phyloP scores from a whole-genome alignment of 2,113 vertebrate genomes.

The Raphicerus campestris region DNA sequence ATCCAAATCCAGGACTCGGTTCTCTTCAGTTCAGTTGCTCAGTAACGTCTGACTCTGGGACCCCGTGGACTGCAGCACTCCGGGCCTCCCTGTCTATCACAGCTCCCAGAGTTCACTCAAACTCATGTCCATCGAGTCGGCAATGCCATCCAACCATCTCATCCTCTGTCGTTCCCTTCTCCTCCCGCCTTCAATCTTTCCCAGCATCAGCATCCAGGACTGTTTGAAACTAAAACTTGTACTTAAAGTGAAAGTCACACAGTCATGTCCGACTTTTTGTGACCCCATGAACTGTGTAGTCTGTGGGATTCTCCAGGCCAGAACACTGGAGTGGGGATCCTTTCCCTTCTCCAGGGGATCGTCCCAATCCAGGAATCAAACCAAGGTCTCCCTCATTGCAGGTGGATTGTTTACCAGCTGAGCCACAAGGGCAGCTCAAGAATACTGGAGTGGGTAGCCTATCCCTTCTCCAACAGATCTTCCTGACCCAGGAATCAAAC shows the following conservation, averaged over 20 bases:
- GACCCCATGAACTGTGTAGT: background rate
- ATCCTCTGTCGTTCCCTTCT: background rate
- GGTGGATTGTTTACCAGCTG: background rate
- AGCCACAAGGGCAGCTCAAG: background rate
- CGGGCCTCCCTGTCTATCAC: background rate
- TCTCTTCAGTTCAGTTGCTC: background rate
- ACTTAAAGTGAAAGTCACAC: background rate
- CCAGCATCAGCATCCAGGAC: background rate
- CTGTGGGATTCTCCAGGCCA: background rate
- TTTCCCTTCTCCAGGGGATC: background rate
- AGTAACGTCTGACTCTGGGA: fast-evolving
- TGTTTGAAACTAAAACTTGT: background rate
- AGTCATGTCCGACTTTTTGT: fast-evolving
- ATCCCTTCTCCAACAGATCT: background rate
- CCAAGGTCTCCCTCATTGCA: background rate
- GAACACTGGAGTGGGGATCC: background rate
- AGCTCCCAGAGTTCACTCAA: background rate
- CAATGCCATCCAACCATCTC: background rate
- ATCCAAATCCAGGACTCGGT: background rate
- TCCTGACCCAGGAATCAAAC: background rate
- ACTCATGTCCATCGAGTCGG: fast-evolving
- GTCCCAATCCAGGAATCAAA: background rate
- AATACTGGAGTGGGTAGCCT: background rate
- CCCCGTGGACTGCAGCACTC: background rate
- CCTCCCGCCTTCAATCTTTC: background rate